Evolutionary conservation across 2,113 vertebrate genomes (phyloP), one percentile per base, ranked within the genome.

Genomic region (Alligator mississippiensis): DNA sequence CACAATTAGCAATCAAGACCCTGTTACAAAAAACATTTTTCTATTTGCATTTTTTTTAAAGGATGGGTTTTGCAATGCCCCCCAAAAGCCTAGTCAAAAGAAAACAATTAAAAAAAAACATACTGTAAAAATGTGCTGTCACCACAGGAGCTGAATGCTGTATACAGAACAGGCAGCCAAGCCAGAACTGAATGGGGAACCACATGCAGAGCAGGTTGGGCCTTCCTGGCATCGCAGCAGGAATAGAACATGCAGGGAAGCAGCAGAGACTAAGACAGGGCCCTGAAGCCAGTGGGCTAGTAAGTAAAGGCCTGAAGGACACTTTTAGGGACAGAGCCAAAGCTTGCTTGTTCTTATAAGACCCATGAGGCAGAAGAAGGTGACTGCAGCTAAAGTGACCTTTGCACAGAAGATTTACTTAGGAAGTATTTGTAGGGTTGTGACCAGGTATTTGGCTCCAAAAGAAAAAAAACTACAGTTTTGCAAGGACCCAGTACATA

Each of bases 201-300:
- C 19, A 38, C 0, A 0, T 1, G 0, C 54, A 66, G 68, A 59
- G 28, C 0, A 0, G 62, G 55, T 18, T 75, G 80, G 15, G n/a
- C 79, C 24, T 22, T 21, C 27, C 9, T 11, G 2, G 38, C n/a
- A 22, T 30, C 3, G 7, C 54, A 16, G 17, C 12, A 66, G 11
- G 18, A n/a, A 55, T 57, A 83, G 47, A 87, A 84, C 38, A 18
- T 25, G 30, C 6, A 59, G 19, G 13, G 70, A 85, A 76, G 57
- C 0, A 0, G n/a, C 54, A 75, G 30, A 89, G 13, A 64, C 47
- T 28, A 28, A 84, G 11, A 60, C 66, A 21, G 58, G 68, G 5
- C 59, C 19, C 24, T 64, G 74, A 83, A 10, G 13, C 11, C 47
- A 72, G 68, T 27, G 19, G 12, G 6, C 64, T 1, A 59, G 27